Conservation (phyloP, 2,797 vertebrate species). For the Cirrhinus molitorella region DNA sequence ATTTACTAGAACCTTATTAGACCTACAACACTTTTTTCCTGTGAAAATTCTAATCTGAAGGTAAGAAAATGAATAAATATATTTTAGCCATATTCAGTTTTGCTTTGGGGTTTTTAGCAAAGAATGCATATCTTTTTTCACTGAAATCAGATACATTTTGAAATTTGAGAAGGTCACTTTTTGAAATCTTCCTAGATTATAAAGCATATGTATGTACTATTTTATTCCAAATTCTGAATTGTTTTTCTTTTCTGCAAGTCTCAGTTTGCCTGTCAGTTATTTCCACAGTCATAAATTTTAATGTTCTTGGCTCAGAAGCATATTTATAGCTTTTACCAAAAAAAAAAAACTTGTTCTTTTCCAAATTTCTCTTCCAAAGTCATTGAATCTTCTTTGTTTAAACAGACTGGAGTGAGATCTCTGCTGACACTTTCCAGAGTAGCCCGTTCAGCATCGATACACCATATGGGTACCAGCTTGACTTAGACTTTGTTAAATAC, state of each 20-base stretch:
- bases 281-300: background rate
- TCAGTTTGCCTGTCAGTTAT: background rate
- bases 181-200: background rate
- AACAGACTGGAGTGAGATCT: constrained; percentile 76
- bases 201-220: background rate
- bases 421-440: constrained; percentile 76
- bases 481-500: constrained; percentile 87
- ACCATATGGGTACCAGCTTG: constrained; percentile 83
- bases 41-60: background rate
- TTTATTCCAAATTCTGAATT: background rate
- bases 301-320: background rate
- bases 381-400: constrained; percentile 11
- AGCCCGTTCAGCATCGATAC: constrained; percentile 82
- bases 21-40: background rate
- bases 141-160: constrained; percentile 1
- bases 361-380: background rate
- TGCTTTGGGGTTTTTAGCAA: background rate
- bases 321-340: background rate
- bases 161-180: background rate
- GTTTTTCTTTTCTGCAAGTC: background rate
- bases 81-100: background rate
- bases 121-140: constrained; percentile 13
- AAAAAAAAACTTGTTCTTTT: background rate
- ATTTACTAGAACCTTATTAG: constrained; percentile 2
- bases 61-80: constrained; percentile 21